Evolutionary conservation across 2,113 vertebrate genomes (phyloP), one percentile per base, ranked within the genome.

Genomic region (Lasiurus cinereus): DNA sequence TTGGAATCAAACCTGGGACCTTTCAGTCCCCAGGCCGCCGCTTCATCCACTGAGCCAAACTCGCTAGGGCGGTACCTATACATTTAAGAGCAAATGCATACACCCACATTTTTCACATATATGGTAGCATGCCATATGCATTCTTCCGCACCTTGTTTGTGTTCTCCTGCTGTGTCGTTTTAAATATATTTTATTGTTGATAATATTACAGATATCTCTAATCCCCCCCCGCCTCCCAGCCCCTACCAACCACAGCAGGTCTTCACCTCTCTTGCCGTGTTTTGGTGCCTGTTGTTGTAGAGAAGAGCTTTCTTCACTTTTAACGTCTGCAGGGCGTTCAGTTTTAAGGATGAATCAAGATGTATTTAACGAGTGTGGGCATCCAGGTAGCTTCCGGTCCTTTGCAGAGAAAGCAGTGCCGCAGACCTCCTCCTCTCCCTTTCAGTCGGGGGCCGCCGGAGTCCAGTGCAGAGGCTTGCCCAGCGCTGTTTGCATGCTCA

Each of bases 221-320:
- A 62, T 62, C 56, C 59, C 9, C 22, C 56, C 24, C 56, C 22
- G 24, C 56, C 56, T 59, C 56, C 56, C 56, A 27, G 59, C 22
- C 59, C 59, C 56, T 59, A 59, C 21, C 56, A 22, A 59, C 56
- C 21, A 0, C 8, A 8, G 21, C 59, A 62, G 22, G 9, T 62
- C 59, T 27, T 62, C 24, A 62, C 59, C 59, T 70, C 19, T 67
- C 56, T 72, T 16, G 88, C 16, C 24, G 5, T 69, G 27, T 88
- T 87, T 92, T 76, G 50, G 77, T 66, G 43, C 36, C 83, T 73
- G 19, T 19, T 76, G 15, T 36, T 66, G 5, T 89, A 88, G 66
- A 36, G 70, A 54, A 96, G 31, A 77, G 36, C 43, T 62, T n/a
- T 33, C 52, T 76, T 46, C 78, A 73, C 73, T 84, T 88, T 69